phyloP scores from a whole-genome alignment of 2,797 vertebrate genomes.

The Tokudaia tokunoshimensis region DNA sequence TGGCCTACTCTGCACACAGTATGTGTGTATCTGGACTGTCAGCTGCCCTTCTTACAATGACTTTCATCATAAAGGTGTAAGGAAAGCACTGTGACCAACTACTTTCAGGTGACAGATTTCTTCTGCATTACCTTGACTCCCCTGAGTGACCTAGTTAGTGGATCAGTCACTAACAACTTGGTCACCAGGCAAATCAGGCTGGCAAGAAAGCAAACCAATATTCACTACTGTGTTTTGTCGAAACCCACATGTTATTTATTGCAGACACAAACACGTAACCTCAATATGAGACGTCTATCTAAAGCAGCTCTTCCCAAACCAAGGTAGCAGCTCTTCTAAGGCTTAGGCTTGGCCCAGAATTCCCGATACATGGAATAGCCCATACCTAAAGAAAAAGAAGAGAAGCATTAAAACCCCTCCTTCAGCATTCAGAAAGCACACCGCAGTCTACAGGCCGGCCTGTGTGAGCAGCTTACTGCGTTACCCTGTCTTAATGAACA shows the following conservation, averaged over 20 bases:
- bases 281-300: slow-evolving; percentile 76
- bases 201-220: slow-evolving; percentile 53
- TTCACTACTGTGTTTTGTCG: slow-evolving; percentile 24
- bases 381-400: slow-evolving; percentile 90
- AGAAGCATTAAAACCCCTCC: slow-evolving; percentile 30
- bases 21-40: background rate
- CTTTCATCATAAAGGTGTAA: background rate
- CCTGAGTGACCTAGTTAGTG: background rate
- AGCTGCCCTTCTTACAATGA: background rate
- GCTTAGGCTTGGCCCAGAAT: slow-evolving; percentile 89
- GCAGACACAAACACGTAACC: slow-evolving; percentile 58
- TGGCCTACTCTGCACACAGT: background rate
- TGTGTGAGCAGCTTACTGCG: background rate
- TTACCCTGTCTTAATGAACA: background rate
- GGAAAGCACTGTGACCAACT: background rate
- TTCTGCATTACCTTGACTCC: slow-evolving; percentile 29
- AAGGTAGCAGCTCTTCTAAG: slow-evolving; percentile 79
- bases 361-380: slow-evolving; percentile 94
- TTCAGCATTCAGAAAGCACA: slow-evolving; percentile 34
- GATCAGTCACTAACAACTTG: slow-evolving; percentile 24
- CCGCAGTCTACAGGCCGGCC: background rate
- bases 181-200: slow-evolving; percentile 40
- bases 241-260: slow-evolving; percentile 68
- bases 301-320: slow-evolving; percentile 67
- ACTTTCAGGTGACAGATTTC: background rate